Percentiles rank a stretch among this genome's conserved stretches.
Evolutionary conservation across 2,797 vertebrate genomes (phyloP).

Genomic region (Macropus fuliginosus): DNA sequence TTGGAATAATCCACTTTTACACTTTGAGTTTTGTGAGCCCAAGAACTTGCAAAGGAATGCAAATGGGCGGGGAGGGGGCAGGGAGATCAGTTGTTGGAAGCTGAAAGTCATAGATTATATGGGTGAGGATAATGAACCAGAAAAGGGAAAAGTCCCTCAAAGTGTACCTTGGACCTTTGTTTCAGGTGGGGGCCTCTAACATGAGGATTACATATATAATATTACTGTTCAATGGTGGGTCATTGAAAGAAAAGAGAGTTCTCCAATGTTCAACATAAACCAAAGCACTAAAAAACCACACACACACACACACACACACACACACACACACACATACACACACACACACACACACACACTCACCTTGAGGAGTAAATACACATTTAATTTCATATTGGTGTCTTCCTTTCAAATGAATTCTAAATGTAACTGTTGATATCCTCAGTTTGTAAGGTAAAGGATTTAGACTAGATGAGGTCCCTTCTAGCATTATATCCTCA

Average conservation of each 20-base stretch:
- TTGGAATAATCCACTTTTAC: neutral
- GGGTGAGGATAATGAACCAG: neutral
- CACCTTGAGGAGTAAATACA: slow-evolving; percentile 22
- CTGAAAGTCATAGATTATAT: neutral
- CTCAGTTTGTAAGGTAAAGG: neutral
- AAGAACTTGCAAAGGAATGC: neutral
- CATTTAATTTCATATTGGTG: slow-evolving; percentile 22
- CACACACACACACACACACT: neutral
- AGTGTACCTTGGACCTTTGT: neutral
- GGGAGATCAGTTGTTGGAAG: neutral
- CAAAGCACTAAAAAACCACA: neutral
- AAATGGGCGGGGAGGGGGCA: neutral
- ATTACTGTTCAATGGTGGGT: neutral
- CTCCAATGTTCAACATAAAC: slow-evolving; percentile 35
- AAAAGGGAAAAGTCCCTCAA: neutral
- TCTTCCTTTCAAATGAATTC: slow-evolving; percentile 33
- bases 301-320: neutral
- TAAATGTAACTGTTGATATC: slow-evolving; percentile 42
- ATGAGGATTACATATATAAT: neutral
- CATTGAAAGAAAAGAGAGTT: neutral
- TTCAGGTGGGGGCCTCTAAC: too few species aligned
- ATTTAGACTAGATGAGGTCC: neutral
- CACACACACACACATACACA: neutral
- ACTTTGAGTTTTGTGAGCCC: neutral
- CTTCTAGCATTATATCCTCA: neutral